These are phyloP conservation scores for Hemibagrus wyckioides DNA, from an alignment of 2,113 vertebrate genomes.

Conservation along the genomic window DNA sequence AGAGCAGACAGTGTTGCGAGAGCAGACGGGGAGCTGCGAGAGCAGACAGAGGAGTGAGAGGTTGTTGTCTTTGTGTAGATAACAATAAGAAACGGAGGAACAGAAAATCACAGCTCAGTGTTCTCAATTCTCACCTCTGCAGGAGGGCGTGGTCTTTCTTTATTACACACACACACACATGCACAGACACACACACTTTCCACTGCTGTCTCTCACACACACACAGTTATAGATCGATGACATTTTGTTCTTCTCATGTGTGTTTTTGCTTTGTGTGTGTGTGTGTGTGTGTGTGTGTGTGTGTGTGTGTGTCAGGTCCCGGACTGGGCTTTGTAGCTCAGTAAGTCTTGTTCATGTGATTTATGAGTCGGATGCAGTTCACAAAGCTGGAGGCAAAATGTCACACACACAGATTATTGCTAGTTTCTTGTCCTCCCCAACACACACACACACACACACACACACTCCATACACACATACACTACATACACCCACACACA, in stretches of 20 bases:
- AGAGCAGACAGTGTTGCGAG: too few relatives aligned
- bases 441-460: background rate
- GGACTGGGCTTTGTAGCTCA: background rate
- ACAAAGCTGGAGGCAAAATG: conserved; percentile 10
- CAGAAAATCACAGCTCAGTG: background rate
- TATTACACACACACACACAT: background rate
- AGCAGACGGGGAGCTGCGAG: too few relatives aligned
- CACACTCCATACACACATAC: background rate
- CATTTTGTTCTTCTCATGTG: background rate
- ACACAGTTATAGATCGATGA: background rate
- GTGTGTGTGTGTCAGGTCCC: background rate
- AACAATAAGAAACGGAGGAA: background rate
- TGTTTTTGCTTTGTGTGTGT: background rate
- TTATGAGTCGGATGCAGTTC: background rate
- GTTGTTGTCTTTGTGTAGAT: background rate
- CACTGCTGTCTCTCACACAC: too few relatives aligned
- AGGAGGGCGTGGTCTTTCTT: background rate
- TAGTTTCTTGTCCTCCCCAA: background rate
- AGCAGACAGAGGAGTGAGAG: background rate
- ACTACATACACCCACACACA: background rate
- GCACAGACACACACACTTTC: background rate
- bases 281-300: background rate
- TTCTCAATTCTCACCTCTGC: background rate
- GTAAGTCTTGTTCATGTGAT: background rate
- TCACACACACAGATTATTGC: conserved; percentile 7